Conservation (phyloP, 2,888 invertebrate species). For the Drosophila tanythrix region DNA sequence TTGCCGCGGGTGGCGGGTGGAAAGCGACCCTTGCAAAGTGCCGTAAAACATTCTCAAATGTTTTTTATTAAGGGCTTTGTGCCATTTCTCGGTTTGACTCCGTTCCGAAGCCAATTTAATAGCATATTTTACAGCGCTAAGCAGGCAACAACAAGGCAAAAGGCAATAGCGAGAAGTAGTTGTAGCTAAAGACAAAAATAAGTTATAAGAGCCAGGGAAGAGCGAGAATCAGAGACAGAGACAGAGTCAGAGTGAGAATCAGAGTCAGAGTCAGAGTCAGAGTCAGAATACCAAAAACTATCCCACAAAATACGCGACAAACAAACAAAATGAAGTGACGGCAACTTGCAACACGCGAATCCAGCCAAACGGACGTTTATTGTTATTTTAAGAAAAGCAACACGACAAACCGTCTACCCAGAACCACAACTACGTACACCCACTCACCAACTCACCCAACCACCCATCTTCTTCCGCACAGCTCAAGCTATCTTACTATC, state of each 20-base stretch:
- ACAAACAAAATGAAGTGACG: slow-evolving; percentile 78
- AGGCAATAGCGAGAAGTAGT: slow-evolving; percentile 42
- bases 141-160: slow-evolving; percentile 58
- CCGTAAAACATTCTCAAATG: slow-evolving; percentile 61
- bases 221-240: not conserved
- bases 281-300: slow-evolving; percentile 32
- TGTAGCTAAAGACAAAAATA: slow-evolving; percentile 9
- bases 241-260: not conserved
- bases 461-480: not conserved
- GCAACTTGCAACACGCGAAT: slow-evolving; percentile 53
- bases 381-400: slow-evolving; percentile 77
- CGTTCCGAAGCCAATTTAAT: slow-evolving; percentile 82
- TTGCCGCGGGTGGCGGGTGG: not conserved
- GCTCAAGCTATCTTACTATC: slow-evolving; percentile 26
- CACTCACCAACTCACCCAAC: not conserved
- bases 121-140: slow-evolving; percentile 80
- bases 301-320: slow-evolving; percentile 61
- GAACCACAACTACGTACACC: not conserved
- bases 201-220: slow-evolving; percentile 13
- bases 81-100: slow-evolving; percentile 61
- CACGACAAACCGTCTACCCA: slow-evolving; percentile 54
- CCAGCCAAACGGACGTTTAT: slow-evolving; percentile 74
- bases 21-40: slow-evolving; percentile 43
- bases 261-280: slow-evolving; percentile 9
- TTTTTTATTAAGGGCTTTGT: slow-evolving; percentile 58